phyloP scores from a whole-genome alignment of 2,113 vertebrate species.

The Microcebus tavaratra region DNA sequence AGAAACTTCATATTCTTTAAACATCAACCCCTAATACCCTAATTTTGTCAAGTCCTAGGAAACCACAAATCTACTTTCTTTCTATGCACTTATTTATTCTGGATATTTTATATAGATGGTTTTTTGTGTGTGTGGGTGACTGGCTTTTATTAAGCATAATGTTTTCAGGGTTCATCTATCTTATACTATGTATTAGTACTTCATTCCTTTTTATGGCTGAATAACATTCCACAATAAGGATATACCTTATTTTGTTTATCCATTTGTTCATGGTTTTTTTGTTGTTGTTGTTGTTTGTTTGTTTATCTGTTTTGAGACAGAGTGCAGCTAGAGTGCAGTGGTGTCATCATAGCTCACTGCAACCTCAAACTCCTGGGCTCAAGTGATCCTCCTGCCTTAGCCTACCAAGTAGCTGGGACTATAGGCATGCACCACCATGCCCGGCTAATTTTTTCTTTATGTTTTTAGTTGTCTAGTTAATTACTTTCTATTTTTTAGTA shows the following conservation, averaged over 20 bases:
- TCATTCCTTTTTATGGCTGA: background rate
- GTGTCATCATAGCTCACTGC: too few relatives aligned
- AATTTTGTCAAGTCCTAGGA: background rate
- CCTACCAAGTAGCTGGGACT: too few relatives aligned
- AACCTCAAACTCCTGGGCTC: too few relatives aligned
- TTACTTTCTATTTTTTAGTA: too few relatives aligned
- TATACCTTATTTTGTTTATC: background rate
- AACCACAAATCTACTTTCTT: background rate
- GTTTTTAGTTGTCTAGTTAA: too few relatives aligned
- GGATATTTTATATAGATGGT: background rate
- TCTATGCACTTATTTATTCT: background rate
- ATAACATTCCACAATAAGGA: background rate
- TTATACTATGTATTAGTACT: background rate
- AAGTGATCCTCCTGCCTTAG: too few relatives aligned
- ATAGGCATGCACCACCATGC: too few relatives aligned
- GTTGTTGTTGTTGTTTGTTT: too few relatives aligned
- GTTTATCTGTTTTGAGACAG: too few relatives aligned
- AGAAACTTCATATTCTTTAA: background rate
- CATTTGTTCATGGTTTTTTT: background rate
- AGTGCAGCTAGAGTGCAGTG: too few relatives aligned
- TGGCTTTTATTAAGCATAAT: background rate
- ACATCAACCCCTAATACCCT: background rate
- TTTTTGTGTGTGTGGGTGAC: background rate
- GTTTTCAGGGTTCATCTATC: background rate
- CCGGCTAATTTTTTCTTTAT: too few relatives aligned